These are phyloP conservation scores for Platygyra sinensis DNA, from an alignment of 64 coral and sea anemone genomes.

Conservation along the genomic window DNA sequence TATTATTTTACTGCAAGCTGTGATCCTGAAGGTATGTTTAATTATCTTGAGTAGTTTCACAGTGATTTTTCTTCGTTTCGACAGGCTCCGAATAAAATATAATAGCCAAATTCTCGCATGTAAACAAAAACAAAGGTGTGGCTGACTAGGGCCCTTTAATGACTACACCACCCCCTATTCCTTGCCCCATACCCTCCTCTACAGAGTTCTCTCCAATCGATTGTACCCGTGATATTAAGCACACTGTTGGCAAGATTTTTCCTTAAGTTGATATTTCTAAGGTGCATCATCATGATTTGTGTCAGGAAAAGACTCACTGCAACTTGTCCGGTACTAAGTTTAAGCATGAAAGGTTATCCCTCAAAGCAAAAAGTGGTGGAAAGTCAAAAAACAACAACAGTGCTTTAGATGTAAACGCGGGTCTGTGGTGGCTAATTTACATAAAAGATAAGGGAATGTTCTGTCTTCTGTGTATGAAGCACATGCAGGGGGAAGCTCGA, in stretches of 20 bases:
- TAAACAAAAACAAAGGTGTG: no score
- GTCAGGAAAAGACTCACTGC: background rate
- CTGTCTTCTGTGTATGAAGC: constrained; percentile 32
- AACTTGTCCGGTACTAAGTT: background rate
- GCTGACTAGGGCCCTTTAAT: no score
- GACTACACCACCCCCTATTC: no score
- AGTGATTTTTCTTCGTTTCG: no score
- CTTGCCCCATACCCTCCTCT: background rate
- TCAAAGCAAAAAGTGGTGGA: background rate
- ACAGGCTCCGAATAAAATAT: no score
- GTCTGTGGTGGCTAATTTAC: constrained; percentile 24
- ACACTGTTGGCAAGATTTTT: background rate
- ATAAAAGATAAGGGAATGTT: constrained; percentile 5
- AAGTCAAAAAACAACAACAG: constrained; percentile 19
- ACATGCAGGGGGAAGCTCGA: constrained; percentile 25
- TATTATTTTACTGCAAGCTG: no score
- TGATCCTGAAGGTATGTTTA: no score
- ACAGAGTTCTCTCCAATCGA: background rate
- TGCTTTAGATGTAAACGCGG: background rate
- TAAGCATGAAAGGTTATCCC: constrained; percentile 20
- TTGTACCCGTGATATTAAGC: background rate
- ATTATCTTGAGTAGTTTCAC: no score
- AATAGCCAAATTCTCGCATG: no score
- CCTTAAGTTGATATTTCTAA: constrained; percentile 5
- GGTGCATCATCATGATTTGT: constrained; percentile 32